phyloP scores from a whole-genome alignment of 2,888 invertebrate species.

The Lepidonotus clava region DNA sequence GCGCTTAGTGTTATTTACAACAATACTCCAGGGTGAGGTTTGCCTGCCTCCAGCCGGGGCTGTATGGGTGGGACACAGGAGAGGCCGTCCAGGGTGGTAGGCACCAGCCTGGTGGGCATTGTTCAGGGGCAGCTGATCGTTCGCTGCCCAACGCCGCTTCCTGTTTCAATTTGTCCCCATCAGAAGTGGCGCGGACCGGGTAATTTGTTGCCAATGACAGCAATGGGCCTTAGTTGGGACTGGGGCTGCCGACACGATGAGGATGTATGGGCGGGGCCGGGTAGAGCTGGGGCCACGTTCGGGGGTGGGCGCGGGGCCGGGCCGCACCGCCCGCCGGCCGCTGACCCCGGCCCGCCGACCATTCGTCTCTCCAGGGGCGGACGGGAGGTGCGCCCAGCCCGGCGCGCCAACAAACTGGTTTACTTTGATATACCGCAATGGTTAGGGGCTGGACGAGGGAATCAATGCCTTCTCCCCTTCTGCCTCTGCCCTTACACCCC shows the following conservation, averaged over 20 bases:
- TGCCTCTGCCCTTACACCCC: neutral
- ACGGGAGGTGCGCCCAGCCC: too few species aligned
- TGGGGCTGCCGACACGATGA: neutral
- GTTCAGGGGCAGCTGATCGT: conserved; percentile 17
- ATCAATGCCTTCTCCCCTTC: too few species aligned
- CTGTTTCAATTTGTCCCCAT: conserved; percentile 41
- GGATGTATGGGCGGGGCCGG: conserved; percentile 18
- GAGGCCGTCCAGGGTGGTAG: neutral
- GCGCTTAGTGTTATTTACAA: too few species aligned
- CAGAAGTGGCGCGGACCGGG: conserved; percentile 19
- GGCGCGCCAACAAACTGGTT: too few species aligned
- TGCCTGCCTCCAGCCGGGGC: too few species aligned
- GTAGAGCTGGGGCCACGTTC: neutral
- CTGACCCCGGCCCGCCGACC: conserved; percentile 25
- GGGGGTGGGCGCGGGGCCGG: neutral
- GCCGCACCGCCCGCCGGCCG: neutral
- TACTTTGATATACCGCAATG: too few species aligned
- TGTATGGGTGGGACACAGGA: too few species aligned
- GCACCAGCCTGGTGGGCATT: neutral
- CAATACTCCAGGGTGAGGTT: too few species aligned
- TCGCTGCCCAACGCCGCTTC: neutral
- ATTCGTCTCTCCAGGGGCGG: too few species aligned
- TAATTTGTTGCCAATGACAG: conserved; percentile 35
- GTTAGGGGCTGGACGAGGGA: too few species aligned
- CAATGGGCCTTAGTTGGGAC: conserved; percentile 17